Percentiles rank a stretch among this genome's conserved stretches.
These are phyloP conservation scores for Oncorhynchus mykiss DNA, from an alignment of 2,113 vertebrate species.

Conservation along the genomic window DNA sequence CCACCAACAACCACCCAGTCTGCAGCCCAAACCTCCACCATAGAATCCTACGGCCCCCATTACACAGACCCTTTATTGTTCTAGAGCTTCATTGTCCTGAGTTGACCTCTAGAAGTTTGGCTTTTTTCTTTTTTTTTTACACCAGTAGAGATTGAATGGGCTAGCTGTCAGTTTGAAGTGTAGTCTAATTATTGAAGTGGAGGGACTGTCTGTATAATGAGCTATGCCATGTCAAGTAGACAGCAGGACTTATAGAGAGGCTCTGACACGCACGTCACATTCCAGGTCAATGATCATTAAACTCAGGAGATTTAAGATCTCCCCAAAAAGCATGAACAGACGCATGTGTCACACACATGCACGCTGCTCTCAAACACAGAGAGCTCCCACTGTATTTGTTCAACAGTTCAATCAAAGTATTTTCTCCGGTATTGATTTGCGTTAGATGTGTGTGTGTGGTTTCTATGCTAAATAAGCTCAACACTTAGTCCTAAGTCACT, in stretches of 20 bases:
- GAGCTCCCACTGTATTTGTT: conserved; percentile 67
- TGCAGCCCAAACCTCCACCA: not conserved
- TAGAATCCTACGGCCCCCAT: not conserved
- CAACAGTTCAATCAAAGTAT: conserved; percentile 64
- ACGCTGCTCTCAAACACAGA: conserved; percentile 56
- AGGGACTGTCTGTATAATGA: conserved; percentile 21
- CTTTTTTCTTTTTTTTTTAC: conserved; percentile 40
- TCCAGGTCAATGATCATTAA: conserved; percentile 74
- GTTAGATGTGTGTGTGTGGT: conserved; percentile 68
- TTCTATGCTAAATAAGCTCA: conserved; percentile 70
- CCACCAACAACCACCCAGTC: not conserved
- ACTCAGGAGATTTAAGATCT: conserved; percentile 66
- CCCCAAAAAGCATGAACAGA: conserved; percentile 40
- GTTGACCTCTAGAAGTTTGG: not conserved
- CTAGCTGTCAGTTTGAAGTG: conserved; percentile 1
- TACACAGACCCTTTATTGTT: not conserved
- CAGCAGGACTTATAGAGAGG: conserved; percentile 59
- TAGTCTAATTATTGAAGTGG: conserved; percentile 7
- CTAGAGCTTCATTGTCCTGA: not conserved
- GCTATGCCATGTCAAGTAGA: conserved; percentile 23
- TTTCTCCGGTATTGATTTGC: conserved; percentile 67
- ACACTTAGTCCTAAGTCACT: conserved; percentile 45
- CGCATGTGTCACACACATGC: conserved; percentile 35
- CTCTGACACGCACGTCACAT: conserved; percentile 69
- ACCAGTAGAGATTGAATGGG: conserved; percentile 25